phyloP scores from a whole-genome alignment of 1,140 invertebrate genomes.

The Papilio helenus region DNA sequence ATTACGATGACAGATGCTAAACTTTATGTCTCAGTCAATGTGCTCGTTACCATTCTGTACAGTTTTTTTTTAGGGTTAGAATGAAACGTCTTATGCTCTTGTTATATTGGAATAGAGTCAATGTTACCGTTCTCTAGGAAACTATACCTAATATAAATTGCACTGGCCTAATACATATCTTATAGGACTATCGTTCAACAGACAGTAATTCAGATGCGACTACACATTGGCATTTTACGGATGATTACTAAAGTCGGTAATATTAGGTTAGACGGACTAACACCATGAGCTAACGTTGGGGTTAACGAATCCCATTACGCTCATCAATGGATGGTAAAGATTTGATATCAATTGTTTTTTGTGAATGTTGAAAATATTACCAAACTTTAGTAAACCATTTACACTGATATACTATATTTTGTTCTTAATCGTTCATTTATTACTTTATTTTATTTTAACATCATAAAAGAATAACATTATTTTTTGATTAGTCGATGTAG shows the following conservation, averaged over 20 bases:
- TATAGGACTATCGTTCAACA: not conserved
- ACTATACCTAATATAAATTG: not conserved
- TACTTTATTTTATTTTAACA: not conserved
- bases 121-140: not conserved
- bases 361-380: not conserved
- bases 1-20: not conserved
- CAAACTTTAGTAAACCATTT: not conserved
- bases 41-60: not conserved
- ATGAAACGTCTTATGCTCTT: not conserved
- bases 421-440: not conserved
- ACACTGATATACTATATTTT: not conserved
- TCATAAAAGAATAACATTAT: not conserved
- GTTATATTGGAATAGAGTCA: conserved; percentile 8
- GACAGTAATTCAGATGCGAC: not conserved
- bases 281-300: not conserved
- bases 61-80: not conserved
- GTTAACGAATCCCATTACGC: not conserved
- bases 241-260: not conserved
- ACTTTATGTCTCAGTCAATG: not conserved
- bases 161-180: not conserved
- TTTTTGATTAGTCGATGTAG: not conserved
- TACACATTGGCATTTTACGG: not conserved
- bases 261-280: not conserved
- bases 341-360: not conserved
- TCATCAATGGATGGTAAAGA: not conserved